Conservation (phyloP, 2,797 vertebrate genomes). For the Menidia menidia region DNA sequence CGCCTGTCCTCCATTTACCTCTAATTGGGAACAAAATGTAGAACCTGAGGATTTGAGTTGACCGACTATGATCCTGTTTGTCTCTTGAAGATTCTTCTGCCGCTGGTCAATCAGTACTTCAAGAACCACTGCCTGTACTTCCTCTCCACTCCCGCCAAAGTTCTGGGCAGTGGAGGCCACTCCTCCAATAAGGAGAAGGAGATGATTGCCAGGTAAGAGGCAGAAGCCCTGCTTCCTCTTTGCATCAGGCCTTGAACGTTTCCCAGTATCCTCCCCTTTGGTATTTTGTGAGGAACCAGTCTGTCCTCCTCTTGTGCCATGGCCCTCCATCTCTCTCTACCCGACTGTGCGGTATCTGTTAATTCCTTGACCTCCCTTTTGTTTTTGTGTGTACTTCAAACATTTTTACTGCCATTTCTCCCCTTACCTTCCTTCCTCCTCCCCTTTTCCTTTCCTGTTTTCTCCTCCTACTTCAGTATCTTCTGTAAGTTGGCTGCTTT, state of each 20-base stretch:
- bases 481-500: conserved; percentile 97
- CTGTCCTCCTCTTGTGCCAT: conserved; percentile 54
- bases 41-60: too few species aligned
- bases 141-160: conserved; percentile 93
- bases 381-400: conserved; percentile 66
- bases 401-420: conserved; percentile 54
- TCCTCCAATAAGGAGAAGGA: conserved; percentile 97
- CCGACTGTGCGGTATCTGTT: conserved; percentile 58
- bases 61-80: neutral
- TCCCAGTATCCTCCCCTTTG: conserved; percentile 20
- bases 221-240: conserved; percentile 4
- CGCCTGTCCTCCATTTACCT: too few species aligned
- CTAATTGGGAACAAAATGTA: too few species aligned
- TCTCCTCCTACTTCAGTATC: conserved; percentile 86
- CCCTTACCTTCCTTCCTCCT: conserved; percentile 43
- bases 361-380: conserved; percentile 66
- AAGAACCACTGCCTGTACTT: conserved; percentile 98
- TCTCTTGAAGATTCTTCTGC: conserved; percentile 87
- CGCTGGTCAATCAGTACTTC: conserved; percentile 94
- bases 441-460: conserved; percentile 51
- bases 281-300: conserved; percentile 33
- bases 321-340: conserved; percentile 54
- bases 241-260: conserved; percentile 20
- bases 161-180: conserved; percentile 92
- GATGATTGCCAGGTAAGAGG: conserved; percentile 92